These are phyloP conservation scores for Sigmodon hispidus DNA, from an alignment of 2,113 vertebrate genomes.

Conservation along the genomic window DNA sequence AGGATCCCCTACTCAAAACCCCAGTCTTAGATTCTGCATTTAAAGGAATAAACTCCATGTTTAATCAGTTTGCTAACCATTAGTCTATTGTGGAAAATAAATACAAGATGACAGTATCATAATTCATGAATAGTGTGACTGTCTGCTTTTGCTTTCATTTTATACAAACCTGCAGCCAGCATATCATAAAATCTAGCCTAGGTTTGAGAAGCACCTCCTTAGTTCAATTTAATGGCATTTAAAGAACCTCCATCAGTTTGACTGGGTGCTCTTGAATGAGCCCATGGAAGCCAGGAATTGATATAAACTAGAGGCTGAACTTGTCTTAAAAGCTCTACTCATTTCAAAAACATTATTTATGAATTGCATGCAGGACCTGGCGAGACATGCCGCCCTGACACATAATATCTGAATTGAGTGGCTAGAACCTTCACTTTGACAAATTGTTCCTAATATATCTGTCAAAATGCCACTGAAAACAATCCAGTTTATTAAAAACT, in stretches of 20 bases:
- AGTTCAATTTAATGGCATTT: background rate
- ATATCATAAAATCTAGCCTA: slow-evolving; percentile 13
- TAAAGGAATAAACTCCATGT: background rate
- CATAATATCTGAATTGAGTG: background rate
- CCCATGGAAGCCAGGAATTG: background rate
- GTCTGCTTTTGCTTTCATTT: slow-evolving; percentile 43
- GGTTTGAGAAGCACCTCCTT: background rate
- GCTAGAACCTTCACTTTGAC: slow-evolving; percentile 23
- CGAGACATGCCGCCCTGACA: background rate
- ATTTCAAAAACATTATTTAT: background rate
- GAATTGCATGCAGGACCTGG: background rate
- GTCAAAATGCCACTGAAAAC: slow-evolving; percentile 21
- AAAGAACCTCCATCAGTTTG: background rate
- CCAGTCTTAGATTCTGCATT: background rate
- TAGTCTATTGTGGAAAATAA: slow-evolving; percentile 37
- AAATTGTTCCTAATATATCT: background rate
- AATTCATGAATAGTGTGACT: background rate
- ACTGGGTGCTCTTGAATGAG: background rate
- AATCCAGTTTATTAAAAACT: slow-evolving; percentile 20
- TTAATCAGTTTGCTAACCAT: background rate
- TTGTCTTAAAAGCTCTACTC: slow-evolving; percentile 35
- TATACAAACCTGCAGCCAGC: background rate
- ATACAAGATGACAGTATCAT: slow-evolving; percentile 53
- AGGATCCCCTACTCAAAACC: background rate
- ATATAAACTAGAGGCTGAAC: background rate